These are phyloP conservation scores for Acipenser ruthenus DNA, from an alignment of 2,797 vertebrate genomes.

Conservation along the genomic window DNA sequence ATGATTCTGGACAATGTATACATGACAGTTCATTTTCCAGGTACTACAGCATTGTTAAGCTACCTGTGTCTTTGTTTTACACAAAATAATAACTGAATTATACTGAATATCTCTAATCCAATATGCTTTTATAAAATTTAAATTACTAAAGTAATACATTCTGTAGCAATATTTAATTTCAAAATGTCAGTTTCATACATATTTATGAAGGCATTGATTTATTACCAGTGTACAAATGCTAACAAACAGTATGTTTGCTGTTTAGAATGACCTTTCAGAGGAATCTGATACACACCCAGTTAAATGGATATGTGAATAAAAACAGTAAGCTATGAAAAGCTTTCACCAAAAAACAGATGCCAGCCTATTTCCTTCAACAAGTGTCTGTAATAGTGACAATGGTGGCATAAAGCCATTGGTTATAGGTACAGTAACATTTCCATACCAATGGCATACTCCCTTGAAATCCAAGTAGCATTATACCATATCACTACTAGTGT, in stretches of 20 bases:
- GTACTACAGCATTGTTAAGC: neutral
- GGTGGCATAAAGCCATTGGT: too few species aligned
- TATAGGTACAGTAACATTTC: too few species aligned
- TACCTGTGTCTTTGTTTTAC: slow-evolving; percentile 1
- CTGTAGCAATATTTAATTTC: slow-evolving; percentile 38
- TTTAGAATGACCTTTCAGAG: slow-evolving; percentile 34
- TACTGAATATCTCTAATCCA: too few species aligned
- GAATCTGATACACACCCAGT: slow-evolving; percentile 9
- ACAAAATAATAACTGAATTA: neutral
- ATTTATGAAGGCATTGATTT: slow-evolving; percentile 31
- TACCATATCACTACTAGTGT: too few species aligned
- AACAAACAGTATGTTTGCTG: slow-evolving; percentile 25
- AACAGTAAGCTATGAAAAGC: neutral
- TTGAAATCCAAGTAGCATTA: too few species aligned
- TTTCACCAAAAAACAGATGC: neutral
- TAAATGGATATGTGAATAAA: neutral
- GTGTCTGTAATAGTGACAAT: too few species aligned
- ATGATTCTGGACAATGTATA: too few species aligned
- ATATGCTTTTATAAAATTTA: neutral
- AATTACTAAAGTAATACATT: slow-evolving; percentile 28
- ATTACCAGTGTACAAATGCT: slow-evolving; percentile 20
- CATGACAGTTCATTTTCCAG: too few species aligned
- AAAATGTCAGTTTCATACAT: slow-evolving; percentile 40
- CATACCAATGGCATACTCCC: too few species aligned
- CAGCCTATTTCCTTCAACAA: too few species aligned